These are phyloP conservation scores for Hyaena hyaena DNA, from an alignment of 2,113 vertebrate species.

Conservation along the genomic window DNA sequence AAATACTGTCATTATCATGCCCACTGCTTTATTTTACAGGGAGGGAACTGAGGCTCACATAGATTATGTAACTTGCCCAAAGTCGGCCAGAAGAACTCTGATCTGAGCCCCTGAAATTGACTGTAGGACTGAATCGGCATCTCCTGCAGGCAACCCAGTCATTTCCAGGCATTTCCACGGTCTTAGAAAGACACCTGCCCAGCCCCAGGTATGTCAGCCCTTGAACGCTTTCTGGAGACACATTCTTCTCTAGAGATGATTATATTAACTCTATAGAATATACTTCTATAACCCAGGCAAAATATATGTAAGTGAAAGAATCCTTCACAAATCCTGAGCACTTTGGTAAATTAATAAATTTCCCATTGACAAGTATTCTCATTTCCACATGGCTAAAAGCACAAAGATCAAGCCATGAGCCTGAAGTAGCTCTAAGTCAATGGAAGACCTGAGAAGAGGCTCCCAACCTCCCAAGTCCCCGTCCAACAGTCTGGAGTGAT, in stretches of 20 bases:
- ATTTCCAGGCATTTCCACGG: not conserved
- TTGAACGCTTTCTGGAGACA: not conserved
- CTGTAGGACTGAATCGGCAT: not conserved
- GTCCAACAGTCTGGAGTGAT: not conserved
- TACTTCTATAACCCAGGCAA: not conserved
- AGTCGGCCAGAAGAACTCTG: not conserved
- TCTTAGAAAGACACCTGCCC: not conserved
- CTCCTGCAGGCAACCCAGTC: not conserved
- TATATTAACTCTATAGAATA: not conserved
- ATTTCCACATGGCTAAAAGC: not conserved
- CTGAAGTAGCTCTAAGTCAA: not conserved
- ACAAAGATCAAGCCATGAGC: not conserved
- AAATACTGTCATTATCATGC: not conserved
- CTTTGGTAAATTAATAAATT: not conserved
- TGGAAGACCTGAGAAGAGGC: not conserved
- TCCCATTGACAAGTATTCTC: not conserved
- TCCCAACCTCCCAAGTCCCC: not conserved
- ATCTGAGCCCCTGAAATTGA: not conserved
- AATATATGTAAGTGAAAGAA: not conserved
- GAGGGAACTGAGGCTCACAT: not conserved
- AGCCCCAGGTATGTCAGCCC: not conserved
- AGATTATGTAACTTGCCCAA: not conserved
- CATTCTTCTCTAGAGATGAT: not conserved
- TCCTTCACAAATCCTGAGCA: not conserved
- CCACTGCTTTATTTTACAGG: not conserved